Evolutionary conservation across 2,113 vertebrate species (phyloP), one percentile per base, ranked within the genome.

Genomic region (Rhinoptilus africanus): DNA sequence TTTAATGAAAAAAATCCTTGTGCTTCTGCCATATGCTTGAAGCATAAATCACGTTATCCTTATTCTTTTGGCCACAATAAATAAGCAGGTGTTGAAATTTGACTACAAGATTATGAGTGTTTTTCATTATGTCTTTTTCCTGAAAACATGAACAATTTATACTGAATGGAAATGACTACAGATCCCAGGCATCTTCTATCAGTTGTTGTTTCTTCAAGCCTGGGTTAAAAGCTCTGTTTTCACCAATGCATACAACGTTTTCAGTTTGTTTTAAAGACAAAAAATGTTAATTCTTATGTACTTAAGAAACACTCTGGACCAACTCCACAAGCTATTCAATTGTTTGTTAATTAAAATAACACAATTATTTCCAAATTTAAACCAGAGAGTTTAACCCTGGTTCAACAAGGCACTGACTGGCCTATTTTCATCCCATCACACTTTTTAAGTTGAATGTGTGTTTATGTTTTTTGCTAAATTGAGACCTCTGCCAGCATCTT

Each of bases 41-140:
- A 88, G 48, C 17, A 14, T 82, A 82, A 94, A 79, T 95, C 69
- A 50, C 34, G 39, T 85, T 81, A 62, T 62, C 41, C 43, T 95
- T 63, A 30, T 71, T 93, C 50, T 89, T 88, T 85, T 77, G 73
- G 66, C 39, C 26, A 53, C 56, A 78, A 41, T 94, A 76, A 94
- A 92, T 91, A 94, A 93, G 35, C 76, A 93, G 69, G 83, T 97
- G 53, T 94, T 96, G 86, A 95, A 94, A 91, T 54, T 9, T 91
- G 64, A 78, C 76, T 72, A 17, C 10, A 53, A 89, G 69, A 57
- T 89, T 73, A 88, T 74, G 43, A 82, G 69, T 96, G 88, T 2
- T 87, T 94, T 92, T 92, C 35, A 76, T 92, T 89, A 67, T 84
- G 92, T 73, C 60, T 88, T 86, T 88, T 64, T 74, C 60, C 72